Percentiles rank a stretch among this genome's conserved stretches.
Evolutionary conservation across 2,888 invertebrate genomes (phyloP).

Genomic region (Caenorhabditis virilis): DNA sequence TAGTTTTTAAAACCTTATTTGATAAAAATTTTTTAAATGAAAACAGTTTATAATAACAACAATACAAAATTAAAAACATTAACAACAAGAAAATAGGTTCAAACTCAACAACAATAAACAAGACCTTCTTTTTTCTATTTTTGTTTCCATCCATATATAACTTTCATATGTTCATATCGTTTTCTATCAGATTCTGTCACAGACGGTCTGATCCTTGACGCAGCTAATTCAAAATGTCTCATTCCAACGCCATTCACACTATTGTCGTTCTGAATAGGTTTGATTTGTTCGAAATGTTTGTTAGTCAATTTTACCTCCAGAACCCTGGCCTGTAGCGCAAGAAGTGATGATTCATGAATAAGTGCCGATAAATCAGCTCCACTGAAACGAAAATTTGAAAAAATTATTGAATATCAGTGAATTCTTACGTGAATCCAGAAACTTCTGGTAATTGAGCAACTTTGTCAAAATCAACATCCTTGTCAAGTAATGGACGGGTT

Average conservation of each 20-base stretch:
- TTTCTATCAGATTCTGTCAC: constrained; percentile 77
- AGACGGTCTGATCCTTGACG: constrained; percentile 83
- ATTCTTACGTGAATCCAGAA: constrained; percentile 80
- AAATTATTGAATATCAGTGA: constrained; percentile 1
- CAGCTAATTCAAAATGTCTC: constrained; percentile 72
- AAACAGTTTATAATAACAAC: neutral
- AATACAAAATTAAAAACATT: neutral
- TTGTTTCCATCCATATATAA: constrained; percentile 39
- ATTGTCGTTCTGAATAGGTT: constrained; percentile 24
- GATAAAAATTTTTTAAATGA: neutral
- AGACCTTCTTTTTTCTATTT: neutral
- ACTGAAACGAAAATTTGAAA: constrained; percentile 61
- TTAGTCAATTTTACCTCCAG: constrained; percentile 13
- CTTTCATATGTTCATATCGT: constrained; percentile 75
- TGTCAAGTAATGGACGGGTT: constrained; percentile 78
- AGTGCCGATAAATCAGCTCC: constrained; percentile 92
- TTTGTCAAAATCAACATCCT: constrained; percentile 78
- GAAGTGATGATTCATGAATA: constrained; percentile 84
- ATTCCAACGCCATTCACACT: constrained; percentile 30
- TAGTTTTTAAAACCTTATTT: neutral
- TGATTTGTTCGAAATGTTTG: neutral
- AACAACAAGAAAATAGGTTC: neutral
- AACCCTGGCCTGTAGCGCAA: constrained; percentile 81
- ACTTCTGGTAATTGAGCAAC: constrained; percentile 77
- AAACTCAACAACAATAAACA: neutral